These are phyloP conservation scores for Baryphthengus martii DNA, from an alignment of 2,113 vertebrate genomes.

Conservation along the genomic window DNA sequence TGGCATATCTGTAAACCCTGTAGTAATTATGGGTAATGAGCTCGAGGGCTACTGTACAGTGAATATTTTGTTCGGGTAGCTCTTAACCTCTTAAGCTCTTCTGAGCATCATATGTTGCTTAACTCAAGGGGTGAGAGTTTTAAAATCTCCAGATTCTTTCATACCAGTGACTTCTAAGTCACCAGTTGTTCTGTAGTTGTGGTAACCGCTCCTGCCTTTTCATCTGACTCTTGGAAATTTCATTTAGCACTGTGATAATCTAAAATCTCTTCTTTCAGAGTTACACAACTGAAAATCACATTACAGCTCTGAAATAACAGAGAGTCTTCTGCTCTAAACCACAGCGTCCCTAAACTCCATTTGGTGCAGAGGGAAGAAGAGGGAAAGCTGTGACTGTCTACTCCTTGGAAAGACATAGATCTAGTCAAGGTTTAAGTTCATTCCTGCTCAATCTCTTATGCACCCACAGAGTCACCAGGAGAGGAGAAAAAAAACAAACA, in stretches of 20 bases:
- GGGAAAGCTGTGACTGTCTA: not conserved
- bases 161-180: not conserved
- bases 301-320: not conserved
- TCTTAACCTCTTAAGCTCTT: not conserved
- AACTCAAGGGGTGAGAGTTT: not conserved
- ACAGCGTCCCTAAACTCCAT: not conserved
- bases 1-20: not conserved
- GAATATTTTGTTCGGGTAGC: not conserved
- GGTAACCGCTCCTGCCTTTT: not conserved
- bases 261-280: not conserved
- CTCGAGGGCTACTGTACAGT: not conserved
- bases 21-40: not conserved
- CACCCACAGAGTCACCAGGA: not conserved
- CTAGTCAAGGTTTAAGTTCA: not conserved
- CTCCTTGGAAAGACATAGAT: not conserved
- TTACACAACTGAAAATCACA: not conserved
- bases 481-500: no score
- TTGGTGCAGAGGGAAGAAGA: not conserved
- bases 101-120: not conserved
- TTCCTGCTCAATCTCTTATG: not conserved
- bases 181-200: not conserved
- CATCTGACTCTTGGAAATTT: not conserved
- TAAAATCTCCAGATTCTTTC: not conserved
- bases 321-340: not conserved
- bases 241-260: not conserved